Conservation (phyloP, 2,797 vertebrate genomes). For the Dallia pectoralis region DNA sequence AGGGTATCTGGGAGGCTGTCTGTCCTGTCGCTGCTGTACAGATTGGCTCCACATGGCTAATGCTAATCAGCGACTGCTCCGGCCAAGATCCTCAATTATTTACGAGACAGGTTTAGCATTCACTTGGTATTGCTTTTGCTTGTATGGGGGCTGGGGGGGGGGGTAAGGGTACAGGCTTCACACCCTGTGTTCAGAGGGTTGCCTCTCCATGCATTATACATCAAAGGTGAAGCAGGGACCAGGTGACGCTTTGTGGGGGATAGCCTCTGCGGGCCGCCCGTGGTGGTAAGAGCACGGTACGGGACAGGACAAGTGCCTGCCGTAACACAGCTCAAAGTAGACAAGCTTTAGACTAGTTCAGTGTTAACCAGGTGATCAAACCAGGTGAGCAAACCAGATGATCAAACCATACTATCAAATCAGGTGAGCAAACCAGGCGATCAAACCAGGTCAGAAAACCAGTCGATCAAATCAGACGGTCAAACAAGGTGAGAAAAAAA, state of each 20-base stretch:
- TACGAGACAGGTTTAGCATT: conserved; percentile 79
- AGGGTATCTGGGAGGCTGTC: conserved; percentile 45
- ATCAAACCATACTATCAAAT: no score
- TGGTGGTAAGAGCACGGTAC: conserved; percentile 46
- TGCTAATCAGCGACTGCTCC: conserved; percentile 72
- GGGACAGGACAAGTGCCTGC: conserved; percentile 16
- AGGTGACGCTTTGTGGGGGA: conserved; percentile 68
- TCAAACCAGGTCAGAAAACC: conserved; percentile 19
- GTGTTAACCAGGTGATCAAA: conserved; percentile 44
- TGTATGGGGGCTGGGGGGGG: conserved; percentile 48
- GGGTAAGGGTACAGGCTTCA: conserved; percentile 55
- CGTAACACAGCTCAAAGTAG: not conserved
- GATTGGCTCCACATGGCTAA: conserved; percentile 74
- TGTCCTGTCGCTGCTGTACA: conserved; percentile 46
- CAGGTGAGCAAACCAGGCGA: conserved; percentile 43
- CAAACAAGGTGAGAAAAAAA: no score
- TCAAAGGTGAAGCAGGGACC: conserved; percentile 68
- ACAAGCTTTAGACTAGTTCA: conserved; percentile 19
- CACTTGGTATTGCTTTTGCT: conserved; percentile 68
- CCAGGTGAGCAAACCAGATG: conserved; percentile 35
- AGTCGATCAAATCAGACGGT: conserved; percentile 41
- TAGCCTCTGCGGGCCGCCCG: conserved; percentile 51
- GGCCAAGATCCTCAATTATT: conserved; percentile 77
- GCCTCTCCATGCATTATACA: conserved; percentile 72
- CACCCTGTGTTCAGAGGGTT: conserved; percentile 59